A percentile compares a stretch with the other conserved stretches of the same genome.
phyloP scores from a whole-genome alignment of 2,113 vertebrate species.

The Crocuta crocuta region DNA sequence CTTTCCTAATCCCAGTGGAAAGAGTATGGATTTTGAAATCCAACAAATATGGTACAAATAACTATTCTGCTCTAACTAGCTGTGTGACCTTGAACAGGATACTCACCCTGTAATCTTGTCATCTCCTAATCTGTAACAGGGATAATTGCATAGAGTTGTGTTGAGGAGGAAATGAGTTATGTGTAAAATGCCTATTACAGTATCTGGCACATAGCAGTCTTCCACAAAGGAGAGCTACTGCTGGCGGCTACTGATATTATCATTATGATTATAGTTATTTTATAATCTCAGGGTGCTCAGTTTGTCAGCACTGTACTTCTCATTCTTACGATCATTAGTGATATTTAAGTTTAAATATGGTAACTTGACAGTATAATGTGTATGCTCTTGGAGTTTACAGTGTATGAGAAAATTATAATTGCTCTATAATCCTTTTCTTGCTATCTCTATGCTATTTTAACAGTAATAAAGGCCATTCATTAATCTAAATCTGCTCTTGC shows the following conservation, averaged over 20 bases:
- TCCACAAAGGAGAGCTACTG: not conserved
- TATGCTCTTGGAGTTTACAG: not conserved
- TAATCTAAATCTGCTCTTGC: not conserved
- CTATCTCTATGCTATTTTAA: not conserved
- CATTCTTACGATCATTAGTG: not conserved
- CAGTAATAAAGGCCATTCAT: not conserved
- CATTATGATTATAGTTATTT: not conserved
- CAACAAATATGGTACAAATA: not conserved
- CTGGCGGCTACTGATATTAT: not conserved
- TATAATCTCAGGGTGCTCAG: not conserved
- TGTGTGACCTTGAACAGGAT: not conserved
- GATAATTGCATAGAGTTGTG: not conserved
- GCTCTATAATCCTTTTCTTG: not conserved
- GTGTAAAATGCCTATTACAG: not conserved
- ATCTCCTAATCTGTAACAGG: not conserved
- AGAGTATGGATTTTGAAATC: constrained; percentile 12
- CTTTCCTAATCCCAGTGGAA: not conserved
- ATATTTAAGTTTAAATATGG: not conserved
- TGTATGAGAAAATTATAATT: not conserved
- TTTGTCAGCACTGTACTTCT: not conserved
- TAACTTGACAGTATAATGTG: not conserved
- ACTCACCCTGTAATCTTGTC: not conserved
- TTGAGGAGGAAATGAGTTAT: not conserved
- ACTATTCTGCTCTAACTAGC: not conserved
- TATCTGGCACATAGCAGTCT: not conserved